A percentile compares a stretch with the other conserved stretches of the same genome.
phyloP scores from a whole-genome alignment of 2,113 vertebrate species.

The Mirza zaza region DNA sequence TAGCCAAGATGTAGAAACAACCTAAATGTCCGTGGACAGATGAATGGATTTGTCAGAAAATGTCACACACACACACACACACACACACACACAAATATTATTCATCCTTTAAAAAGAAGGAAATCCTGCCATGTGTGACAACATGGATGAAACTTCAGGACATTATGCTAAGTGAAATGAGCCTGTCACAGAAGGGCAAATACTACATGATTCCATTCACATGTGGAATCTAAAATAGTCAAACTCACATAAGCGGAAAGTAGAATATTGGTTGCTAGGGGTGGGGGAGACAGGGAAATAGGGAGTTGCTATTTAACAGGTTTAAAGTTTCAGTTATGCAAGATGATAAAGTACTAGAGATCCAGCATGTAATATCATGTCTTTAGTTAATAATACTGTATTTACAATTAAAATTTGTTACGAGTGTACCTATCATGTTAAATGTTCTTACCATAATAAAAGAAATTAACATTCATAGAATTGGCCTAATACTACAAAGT shows the following conservation, averaged over 20 bases:
- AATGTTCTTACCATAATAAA: not conserved
- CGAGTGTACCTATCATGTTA: not conserved
- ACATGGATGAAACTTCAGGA: not conserved
- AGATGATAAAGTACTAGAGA: not conserved
- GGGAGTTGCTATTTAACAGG: not conserved
- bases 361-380: not conserved
- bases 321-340: not conserved
- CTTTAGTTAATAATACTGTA: not conserved
- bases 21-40: not conserved
- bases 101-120: not conserved
- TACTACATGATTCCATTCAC: not conserved
- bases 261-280: not conserved
- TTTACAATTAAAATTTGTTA: not conserved
- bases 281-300: not conserved
- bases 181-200: not conserved
- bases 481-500: not conserved
- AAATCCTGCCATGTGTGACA: not conserved
- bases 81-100: not conserved
- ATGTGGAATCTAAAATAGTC: not conserved
- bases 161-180: not conserved
- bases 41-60: not conserved
- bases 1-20: not conserved
- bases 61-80: too few species aligned
- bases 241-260: not conserved
- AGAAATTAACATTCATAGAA: not conserved